Conservation (phyloP, 2,113 vertebrate species). For the Gallinago media region DNA sequence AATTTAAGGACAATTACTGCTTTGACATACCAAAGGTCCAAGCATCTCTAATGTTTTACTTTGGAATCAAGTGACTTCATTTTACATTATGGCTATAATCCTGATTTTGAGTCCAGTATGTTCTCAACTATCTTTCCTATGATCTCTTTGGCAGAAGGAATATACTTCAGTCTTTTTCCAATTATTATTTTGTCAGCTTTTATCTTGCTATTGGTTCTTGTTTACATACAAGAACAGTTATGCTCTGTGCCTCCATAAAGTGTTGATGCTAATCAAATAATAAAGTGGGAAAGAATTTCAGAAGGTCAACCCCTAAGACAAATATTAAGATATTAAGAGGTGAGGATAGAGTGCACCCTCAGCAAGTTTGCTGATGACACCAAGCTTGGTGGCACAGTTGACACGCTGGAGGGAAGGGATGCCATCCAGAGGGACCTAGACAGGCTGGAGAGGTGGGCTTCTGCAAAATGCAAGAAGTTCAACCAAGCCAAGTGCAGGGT, state of each 20-base stretch:
- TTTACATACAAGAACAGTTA: background rate
- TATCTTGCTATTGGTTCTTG: background rate
- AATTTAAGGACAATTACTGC: background rate
- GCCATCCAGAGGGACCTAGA: too few species aligned
- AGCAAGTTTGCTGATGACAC: too few species aligned
- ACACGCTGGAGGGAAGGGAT: too few species aligned
- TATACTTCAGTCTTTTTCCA: background rate
- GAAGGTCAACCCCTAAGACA: background rate
- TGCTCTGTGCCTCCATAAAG: background rate
- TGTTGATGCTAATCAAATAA: background rate
- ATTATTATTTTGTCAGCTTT: background rate
- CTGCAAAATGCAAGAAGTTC: too few species aligned
- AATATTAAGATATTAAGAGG: background rate
- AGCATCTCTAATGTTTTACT: background rate
- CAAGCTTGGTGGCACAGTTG: too few species aligned
- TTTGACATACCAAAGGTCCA: background rate
- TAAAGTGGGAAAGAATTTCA: background rate
- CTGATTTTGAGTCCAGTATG: background rate
- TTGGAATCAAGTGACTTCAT: background rate
- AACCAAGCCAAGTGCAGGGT: too few species aligned
- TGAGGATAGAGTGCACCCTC: too few species aligned
- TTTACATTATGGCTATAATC: background rate
- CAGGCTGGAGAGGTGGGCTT: too few species aligned
- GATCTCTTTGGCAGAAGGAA: background rate
- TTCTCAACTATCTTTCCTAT: background rate